These are phyloP conservation scores for Solenopsis fugax DNA, from an alignment of 1,140 invertebrate genomes.

Conservation along the genomic window DNA sequence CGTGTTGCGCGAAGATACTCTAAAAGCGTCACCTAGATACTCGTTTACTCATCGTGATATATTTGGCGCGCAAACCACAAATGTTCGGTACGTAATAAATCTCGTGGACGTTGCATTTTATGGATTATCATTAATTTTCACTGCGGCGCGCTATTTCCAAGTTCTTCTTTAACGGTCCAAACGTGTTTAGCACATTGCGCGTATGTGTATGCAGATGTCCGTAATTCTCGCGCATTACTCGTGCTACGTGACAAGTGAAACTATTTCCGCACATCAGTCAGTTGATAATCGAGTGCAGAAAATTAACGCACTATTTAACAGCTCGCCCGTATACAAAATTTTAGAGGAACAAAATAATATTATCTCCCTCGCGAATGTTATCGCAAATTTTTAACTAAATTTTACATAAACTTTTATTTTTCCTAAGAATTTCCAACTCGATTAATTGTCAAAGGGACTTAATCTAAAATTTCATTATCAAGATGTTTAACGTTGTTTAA, in stretches of 20 bases:
- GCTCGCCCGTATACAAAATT: neutral
- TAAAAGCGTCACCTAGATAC: constrained; percentile 22
- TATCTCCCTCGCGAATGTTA: neutral
- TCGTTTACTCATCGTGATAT: constrained; percentile 1
- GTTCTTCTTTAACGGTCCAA: constrained; percentile 14
- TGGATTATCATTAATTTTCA: constrained; percentile 25
- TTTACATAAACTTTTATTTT: neutral
- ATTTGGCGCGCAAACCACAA: constrained; percentile 27
- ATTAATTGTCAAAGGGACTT: constrained; percentile 23
- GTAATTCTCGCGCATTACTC: neutral
- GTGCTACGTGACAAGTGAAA: neutral
- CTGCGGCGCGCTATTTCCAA: constrained; percentile 7
- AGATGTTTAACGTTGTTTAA: constrained; percentile 14
- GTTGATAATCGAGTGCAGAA: neutral
- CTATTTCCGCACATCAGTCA: neutral
- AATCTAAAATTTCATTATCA: neutral
- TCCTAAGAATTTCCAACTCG: neutral
- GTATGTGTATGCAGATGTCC: neutral
- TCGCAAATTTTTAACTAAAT: neutral
- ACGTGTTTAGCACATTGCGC: constrained; percentile 4
- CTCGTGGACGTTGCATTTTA: constrained; percentile 13
- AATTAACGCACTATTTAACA: neutral
- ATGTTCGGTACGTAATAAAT: constrained; percentile 24
- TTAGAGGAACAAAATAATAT: constrained; percentile 13
- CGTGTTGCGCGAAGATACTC: constrained; percentile 13